Base-by-base conservation (phyloP, 23 tunicate species). In the Styela plicata region DNA sequence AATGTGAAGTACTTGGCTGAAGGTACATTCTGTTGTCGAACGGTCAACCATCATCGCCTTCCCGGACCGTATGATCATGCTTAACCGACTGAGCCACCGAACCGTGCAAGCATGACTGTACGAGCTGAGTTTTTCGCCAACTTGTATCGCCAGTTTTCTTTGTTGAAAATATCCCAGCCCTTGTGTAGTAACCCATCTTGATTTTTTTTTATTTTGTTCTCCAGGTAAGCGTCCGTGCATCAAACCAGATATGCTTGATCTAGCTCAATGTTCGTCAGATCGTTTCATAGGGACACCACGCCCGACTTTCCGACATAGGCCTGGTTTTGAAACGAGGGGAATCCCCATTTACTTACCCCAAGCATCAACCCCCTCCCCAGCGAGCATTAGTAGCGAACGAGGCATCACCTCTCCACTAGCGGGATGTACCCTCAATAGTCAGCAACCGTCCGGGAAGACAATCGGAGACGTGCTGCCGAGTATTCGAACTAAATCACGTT, bases 381-480 rank as follows among this genome's bases (percentile, higher is more conserved):
- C 28, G 27, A 76, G 81, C 0, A 31, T 57, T 13, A 29, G 81
- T 7, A 76, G 81, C 27, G 81, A 76, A 29, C 21, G 52, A 16
- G 64, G 31, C 13, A 22, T 76, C 24, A 76, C 67, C 0, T 76
- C 81, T 19, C 81, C 81, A 29, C 17, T 53, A n/a, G 66, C 63
- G 13, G 67, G 77, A 31, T 33, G 77, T 30, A 28, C 77, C 5
- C 32, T 34, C 17, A 18, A 36, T 3, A 44, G 44, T 1, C 64
- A 76, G 31, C 2, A 0, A 29, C 13, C 25, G 24, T 23, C 64
- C 0, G 71, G 71, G 16, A 36, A 44, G 24, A 76, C 81, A 26
- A 24, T 76, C 33, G 81, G 81, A 10, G 81, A 76, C 32, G 64
- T 76, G 24, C 28, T 76, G 7, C 81, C 81, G 25, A 44, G 53